Evolutionary conservation across 2,113 vertebrate species (phyloP), one percentile per base, ranked within the genome.

Genomic region (Chaenocephalus aceratus): DNA sequence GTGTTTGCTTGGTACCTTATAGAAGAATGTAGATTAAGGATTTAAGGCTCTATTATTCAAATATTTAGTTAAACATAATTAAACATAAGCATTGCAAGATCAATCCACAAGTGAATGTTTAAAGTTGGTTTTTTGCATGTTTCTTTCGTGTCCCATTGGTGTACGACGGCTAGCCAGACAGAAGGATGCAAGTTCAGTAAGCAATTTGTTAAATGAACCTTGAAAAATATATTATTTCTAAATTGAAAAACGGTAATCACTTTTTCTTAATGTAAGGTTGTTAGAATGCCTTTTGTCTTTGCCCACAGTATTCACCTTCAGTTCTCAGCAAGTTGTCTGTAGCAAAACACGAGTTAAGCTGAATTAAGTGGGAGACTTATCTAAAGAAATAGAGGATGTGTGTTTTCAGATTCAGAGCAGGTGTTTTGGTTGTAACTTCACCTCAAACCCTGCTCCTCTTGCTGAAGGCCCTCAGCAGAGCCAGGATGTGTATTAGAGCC

Each of bases 401-500:
- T 53, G 10, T 21, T 21, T 45, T 10, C 18, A 18, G 63, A 44
- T n/a, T 60, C 60, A 34, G n/a, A 74, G 36, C 72, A 57, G 49
- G 30, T 60, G 56, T 41, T 51, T 57, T 9, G 3, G 18, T 66
- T 49, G 34, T 44, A 59, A 6, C 44, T 72, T 23, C 10, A 18
- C 15, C 71, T 52, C 5, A 5, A 56, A 58, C 12, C 11, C 13
- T 7, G 1, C 30, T 64, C 60, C 14, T 49, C 6, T 0, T 16
- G 30, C 68, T 41, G 49, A 5, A 48, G 6, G 10, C n/a, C 18
- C 12, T 14, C 44, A 52, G 30, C 68, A 44, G 44, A 54, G 16
- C 49, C 62, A 26, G 58, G 2, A 63, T 90, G 93, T 87, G 93
- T 93, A 94, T 92, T 95, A 56, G 79, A 88, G 75, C 82, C 93